Evolutionary conservation across 2,888 invertebrate species (phyloP).

Genomic region (Apodemia zela): DNA sequence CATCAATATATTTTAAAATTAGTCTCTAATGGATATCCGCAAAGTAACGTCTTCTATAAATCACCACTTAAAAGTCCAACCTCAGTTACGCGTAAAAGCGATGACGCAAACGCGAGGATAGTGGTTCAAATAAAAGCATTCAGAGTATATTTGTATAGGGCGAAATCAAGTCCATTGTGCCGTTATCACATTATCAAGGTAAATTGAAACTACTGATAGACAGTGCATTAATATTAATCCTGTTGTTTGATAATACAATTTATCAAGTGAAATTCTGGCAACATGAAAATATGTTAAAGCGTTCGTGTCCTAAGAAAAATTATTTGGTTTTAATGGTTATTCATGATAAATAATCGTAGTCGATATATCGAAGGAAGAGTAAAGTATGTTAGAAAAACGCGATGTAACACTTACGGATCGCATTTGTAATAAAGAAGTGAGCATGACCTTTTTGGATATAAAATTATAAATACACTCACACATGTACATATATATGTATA

Average conservation of each 20-base stretch:
- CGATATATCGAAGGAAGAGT: too few relatives aligned
- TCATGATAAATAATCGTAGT: too few relatives aligned
- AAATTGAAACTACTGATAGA: constrained; percentile 13
- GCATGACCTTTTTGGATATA: too few relatives aligned
- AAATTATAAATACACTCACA: too few relatives aligned
- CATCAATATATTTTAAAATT: not conserved
- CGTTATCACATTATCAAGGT: constrained; percentile 6
- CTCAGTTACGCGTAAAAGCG: constrained; percentile 1
- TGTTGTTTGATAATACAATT: not conserved
- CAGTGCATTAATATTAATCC: constrained; percentile 13
- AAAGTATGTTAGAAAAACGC: too few relatives aligned
- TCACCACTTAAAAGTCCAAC: constrained; percentile 1
- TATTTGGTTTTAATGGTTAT: not conserved
- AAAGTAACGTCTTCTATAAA: constrained; percentile 10
- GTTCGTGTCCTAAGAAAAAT: not conserved
- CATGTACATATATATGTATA: too few relatives aligned
- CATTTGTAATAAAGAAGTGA: too few relatives aligned
- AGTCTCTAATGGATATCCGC: not conserved
- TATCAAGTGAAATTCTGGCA: not conserved
- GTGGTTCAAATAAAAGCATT: constrained; percentile 2
- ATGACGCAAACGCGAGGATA: constrained; percentile 2
- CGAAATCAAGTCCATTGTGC: constrained; percentile 12
- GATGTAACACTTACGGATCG: too few relatives aligned
- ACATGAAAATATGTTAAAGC: not conserved
- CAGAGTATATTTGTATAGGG: constrained; percentile 9